These are phyloP conservation scores for Lepisosteus oculatus DNA, from an alignment of 2,113 vertebrate species.

Conservation along the genomic window DNA sequence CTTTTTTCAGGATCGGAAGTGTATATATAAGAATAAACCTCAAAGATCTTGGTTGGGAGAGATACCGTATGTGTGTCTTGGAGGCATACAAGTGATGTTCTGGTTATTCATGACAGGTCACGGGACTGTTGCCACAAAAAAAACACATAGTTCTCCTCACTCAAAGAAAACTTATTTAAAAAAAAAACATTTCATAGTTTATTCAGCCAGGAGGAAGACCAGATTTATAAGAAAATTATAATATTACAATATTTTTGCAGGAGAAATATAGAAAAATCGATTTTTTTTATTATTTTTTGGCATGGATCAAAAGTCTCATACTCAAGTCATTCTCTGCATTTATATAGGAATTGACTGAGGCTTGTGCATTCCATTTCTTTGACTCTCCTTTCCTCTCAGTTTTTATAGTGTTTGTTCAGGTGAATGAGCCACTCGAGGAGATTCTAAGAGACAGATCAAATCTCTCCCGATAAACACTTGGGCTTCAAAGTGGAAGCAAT, in stretches of 20 bases:
- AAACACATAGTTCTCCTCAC: not conserved
- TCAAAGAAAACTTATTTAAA: not conserved
- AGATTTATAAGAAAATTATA: not conserved
- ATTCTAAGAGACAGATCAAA: not conserved
- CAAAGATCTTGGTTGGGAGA: no score
- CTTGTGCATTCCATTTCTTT: not conserved
- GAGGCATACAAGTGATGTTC: no score
- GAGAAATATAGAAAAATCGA: not conserved
- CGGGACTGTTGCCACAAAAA: not conserved
- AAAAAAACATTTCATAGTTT: not conserved
- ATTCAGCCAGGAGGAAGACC: not conserved
- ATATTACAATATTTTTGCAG: not conserved
- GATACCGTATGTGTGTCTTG: no score
- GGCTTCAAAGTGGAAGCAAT: no score
- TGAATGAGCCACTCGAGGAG: not conserved
- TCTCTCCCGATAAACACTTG: not conserved
- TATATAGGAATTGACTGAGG: not conserved
- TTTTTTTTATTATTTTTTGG: not conserved
- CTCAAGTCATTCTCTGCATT: not conserved
- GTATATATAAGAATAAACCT: no score
- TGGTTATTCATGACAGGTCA: no score
- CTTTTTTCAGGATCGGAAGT: no score
- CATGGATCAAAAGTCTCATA: not conserved
- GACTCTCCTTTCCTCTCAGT: not conserved
- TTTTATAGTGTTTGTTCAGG: conserved; percentile 7